Evolutionary conservation across 2,797 vertebrate species (phyloP).

Genomic region (Melanotaenia pygmaea): DNA sequence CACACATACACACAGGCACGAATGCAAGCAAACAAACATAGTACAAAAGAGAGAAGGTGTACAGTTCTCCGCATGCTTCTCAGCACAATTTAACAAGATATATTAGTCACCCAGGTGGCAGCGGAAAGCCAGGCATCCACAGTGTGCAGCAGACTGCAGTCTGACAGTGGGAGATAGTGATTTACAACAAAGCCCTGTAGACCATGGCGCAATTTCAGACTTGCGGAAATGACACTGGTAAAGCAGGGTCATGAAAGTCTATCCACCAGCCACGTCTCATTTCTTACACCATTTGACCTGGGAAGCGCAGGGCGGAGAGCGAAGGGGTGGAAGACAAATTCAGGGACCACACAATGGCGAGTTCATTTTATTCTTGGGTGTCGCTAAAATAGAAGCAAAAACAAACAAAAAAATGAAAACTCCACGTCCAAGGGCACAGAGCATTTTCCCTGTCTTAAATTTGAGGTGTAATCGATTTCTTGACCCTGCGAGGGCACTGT

Average conservation of each 20-base stretch:
- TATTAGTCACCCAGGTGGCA: slow-evolving; percentile 76
- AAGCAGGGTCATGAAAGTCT: slow-evolving; percentile 69
- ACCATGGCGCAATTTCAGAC: slow-evolving; percentile 73
- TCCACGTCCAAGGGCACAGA: slow-evolving; percentile 38
- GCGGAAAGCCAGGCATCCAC: slow-evolving; percentile 61
- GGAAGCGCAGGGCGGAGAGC: slow-evolving; percentile 12
- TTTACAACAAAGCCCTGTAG: slow-evolving; percentile 77
- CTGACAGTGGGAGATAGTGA: slow-evolving; percentile 76
- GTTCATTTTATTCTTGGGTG: slow-evolving; percentile 31
- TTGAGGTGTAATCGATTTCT: slow-evolving; percentile 71
- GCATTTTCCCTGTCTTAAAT: slow-evolving; percentile 40
- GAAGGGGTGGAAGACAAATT: slow-evolving; percentile 43
- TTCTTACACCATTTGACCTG: slow-evolving; percentile 61
- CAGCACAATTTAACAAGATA: slow-evolving; percentile 78
- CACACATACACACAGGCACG: slow-evolving; percentile 16
- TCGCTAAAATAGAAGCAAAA: slow-evolving; percentile 21
- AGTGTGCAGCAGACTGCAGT: slow-evolving; percentile 63
- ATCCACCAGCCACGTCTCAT: slow-evolving; percentile 62
- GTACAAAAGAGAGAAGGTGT: slow-evolving; percentile 64
- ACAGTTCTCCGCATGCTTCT: slow-evolving; percentile 63
- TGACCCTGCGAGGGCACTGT: slow-evolving; percentile 50
- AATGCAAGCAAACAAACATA: slow-evolving; percentile 56
- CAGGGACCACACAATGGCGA: slow-evolving; percentile 33
- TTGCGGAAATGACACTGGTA: slow-evolving; percentile 65
- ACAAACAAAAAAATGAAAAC: neutral